Evolutionary conservation across 30 jellyfish, hydroid and myxozoan genomes (phyloP).

Genomic region (Mastigias papua): DNA sequence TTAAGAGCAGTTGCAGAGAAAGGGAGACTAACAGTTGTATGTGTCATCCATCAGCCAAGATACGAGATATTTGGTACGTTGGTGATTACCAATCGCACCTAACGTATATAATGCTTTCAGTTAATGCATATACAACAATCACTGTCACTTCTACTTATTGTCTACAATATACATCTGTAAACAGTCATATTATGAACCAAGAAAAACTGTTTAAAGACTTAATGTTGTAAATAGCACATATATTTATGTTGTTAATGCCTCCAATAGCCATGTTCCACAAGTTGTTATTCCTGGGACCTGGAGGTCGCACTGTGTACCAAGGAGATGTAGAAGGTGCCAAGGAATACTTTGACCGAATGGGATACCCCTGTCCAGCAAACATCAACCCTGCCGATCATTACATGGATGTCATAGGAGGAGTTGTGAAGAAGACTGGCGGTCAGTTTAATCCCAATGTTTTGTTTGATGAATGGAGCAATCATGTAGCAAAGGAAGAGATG

Average conservation of each 20-base stretch:
- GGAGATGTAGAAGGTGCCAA: slow-evolving; percentile 67
- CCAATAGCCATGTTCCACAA: slow-evolving; percentile 77
- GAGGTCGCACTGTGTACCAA: slow-evolving; percentile 79
- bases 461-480: slow-evolving; percentile 61
- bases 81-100: too few species aligned
- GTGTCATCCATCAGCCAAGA: slow-evolving; percentile 87
- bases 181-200: too few species aligned
- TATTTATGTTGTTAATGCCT: too few species aligned
- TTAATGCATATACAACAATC: too few species aligned
- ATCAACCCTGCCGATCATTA: slow-evolving; percentile 78
- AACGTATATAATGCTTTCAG: too few species aligned
- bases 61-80: slow-evolving; percentile 73
- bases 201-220: too few species aligned
- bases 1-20: slow-evolving; percentile 76
- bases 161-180: too few species aligned
- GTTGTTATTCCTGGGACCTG: slow-evolving; percentile 74
- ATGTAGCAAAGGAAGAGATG: not conserved
- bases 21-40: slow-evolving; percentile 64
- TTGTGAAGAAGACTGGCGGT: slow-evolving; percentile 36
- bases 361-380: slow-evolving; percentile 38
- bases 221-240: too few species aligned
- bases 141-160: too few species aligned
- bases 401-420: slow-evolving; percentile 83
- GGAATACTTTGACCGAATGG: slow-evolving; percentile 57
- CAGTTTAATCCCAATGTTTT: slow-evolving; percentile 28